These are phyloP conservation scores for Philaenus spumarius DNA, from an alignment of 1,140 invertebrate species.

Conservation along the genomic window DNA sequence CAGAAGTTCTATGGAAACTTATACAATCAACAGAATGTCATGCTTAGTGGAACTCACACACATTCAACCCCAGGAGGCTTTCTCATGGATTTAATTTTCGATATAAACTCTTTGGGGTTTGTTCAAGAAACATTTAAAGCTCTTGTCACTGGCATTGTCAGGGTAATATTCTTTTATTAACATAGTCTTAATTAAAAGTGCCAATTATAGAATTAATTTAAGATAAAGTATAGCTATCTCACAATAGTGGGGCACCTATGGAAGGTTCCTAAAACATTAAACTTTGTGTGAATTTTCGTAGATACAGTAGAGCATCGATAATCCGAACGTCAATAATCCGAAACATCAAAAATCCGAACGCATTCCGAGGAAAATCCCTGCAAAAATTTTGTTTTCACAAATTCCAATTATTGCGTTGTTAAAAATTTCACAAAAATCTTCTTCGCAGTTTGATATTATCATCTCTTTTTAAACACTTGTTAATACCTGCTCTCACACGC, in stretches of 20 bases:
- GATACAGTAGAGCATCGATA: too few species aligned
- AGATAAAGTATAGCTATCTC: not conserved
- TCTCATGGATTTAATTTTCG: slow-evolving; percentile 79
- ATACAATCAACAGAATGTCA: slow-evolving; percentile 73
- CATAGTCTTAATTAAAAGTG: not conserved
- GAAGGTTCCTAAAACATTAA: not conserved
- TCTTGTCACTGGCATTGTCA: slow-evolving; percentile 65
- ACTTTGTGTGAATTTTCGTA: not conserved
- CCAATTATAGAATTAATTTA: not conserved
- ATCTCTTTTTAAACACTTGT: too few species aligned
- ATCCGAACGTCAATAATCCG: too few species aligned
- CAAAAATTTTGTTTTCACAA: too few species aligned
- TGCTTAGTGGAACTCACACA: slow-evolving; percentile 82
- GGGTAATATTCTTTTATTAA: slow-evolving; percentile 44
- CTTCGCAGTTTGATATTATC: too few species aligned
- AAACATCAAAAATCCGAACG: too few species aligned
- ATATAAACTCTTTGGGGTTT: slow-evolving; percentile 78
- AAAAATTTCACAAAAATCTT: too few species aligned
- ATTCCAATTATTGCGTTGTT: too few species aligned
- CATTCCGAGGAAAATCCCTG: too few species aligned
- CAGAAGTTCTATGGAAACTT: slow-evolving; percentile 54
- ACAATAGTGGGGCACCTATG: not conserved
- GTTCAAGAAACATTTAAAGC: slow-evolving; percentile 69
- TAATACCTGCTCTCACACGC: too few species aligned
- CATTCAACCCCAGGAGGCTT: slow-evolving; percentile 84